Percentiles rank a stretch among this genome's conserved stretches.
These are phyloP conservation scores for Ciconia stormi DNA, from an alignment of 2,113 vertebrate genomes.

Conservation along the genomic window DNA sequence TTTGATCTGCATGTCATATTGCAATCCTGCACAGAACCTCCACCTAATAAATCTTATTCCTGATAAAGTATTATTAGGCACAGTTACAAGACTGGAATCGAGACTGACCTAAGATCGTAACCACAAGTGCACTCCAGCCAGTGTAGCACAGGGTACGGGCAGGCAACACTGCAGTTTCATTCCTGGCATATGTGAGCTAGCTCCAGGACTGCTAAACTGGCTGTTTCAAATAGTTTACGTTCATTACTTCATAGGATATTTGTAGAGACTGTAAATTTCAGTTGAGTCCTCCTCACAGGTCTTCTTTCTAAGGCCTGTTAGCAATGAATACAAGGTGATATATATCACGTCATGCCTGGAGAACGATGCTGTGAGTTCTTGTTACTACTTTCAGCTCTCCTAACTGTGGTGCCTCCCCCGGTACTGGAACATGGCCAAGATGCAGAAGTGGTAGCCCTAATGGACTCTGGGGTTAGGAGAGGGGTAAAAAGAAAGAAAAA, in stretches of 20 bases:
- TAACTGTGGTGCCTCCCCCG: not conserved
- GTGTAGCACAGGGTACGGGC: not conserved
- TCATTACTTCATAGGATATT: not conserved
- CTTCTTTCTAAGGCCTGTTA: not conserved
- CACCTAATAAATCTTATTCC: not conserved
- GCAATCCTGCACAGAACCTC: not conserved
- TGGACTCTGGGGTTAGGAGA: not conserved
- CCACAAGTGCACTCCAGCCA: not conserved
- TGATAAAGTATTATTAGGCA: not conserved
- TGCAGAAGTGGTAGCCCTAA: not conserved
- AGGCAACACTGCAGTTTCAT: not conserved
- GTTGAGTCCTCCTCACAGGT: not conserved
- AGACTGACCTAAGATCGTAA: not conserved
- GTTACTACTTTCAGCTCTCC: not conserved
- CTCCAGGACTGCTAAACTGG: not conserved
- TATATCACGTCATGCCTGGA: fast-evolving
- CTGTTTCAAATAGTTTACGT: not conserved
- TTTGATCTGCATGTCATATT: not conserved
- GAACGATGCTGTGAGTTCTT: not conserved
- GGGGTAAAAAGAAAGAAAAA: not conserved
- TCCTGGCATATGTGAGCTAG: not conserved
- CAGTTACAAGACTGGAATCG: not conserved
- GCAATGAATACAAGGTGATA: not conserved
- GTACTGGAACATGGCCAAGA: not conserved
- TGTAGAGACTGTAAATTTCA: not conserved